A percentile compares a stretch with the other conserved stretches of the same genome.
phyloP scores from a whole-genome alignment of 2,888 invertebrate genomes.

The Eugnorisma glareosa region DNA sequence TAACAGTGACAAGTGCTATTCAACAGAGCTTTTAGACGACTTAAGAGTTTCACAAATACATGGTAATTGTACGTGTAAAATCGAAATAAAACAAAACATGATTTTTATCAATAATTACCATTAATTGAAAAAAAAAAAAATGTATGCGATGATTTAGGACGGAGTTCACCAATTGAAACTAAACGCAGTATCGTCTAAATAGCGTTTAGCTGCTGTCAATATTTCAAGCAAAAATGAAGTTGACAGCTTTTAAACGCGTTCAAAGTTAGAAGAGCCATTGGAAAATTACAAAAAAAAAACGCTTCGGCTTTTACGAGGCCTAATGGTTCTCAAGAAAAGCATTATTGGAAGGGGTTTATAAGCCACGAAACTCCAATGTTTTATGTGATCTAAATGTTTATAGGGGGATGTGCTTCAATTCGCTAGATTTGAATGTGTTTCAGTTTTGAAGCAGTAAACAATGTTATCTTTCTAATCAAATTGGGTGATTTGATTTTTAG shows the following conservation, averaged over 20 bases:
- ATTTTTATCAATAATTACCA: slow-evolving; percentile 61
- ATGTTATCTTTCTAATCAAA: slow-evolving; percentile 29
- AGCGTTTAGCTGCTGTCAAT: background rate
- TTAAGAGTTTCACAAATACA: slow-evolving; percentile 75
- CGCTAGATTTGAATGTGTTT: slow-evolving; percentile 58
- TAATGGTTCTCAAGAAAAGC: slow-evolving; percentile 66
- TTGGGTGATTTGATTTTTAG: slow-evolving; percentile 9
- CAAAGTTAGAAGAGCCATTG: slow-evolving; percentile 59
- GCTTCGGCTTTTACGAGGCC: slow-evolving; percentile 66
- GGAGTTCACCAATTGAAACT: background rate
- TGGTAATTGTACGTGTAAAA: slow-evolving; percentile 70
- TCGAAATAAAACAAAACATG: slow-evolving; percentile 60
- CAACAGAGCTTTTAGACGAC: slow-evolving; percentile 77
- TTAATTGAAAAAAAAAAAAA: slow-evolving; percentile 63
- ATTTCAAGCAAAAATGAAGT: background rate
- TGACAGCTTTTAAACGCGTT: slow-evolving; percentile 17
- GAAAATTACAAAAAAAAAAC: slow-evolving; percentile 67
- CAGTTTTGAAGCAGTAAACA: slow-evolving; percentile 41
- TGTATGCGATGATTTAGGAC: background rate
- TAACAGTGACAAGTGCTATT: slow-evolving; percentile 78
- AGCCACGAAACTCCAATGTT: slow-evolving; percentile 66
- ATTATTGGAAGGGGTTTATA: slow-evolving; percentile 72
- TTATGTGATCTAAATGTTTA: slow-evolving; percentile 71
- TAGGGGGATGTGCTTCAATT: slow-evolving; percentile 58
- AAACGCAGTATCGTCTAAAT: background rate